Base-by-base conservation (phyloP, 2,888 invertebrate genomes). In the Lissonota sp. region DNA sequence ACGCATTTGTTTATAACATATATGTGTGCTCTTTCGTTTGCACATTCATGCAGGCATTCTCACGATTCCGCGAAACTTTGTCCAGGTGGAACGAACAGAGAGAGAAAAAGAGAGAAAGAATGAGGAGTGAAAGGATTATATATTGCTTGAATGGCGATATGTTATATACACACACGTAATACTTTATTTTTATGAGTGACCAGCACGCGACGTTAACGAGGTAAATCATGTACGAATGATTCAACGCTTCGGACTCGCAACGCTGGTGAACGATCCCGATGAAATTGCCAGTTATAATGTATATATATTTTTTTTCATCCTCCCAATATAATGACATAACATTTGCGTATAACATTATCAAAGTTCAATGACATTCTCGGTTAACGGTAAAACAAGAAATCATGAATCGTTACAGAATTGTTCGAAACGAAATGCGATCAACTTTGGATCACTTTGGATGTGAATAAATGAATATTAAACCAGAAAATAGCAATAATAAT, bases 51-150 rank as follows among this genome's bases (percentile, higher is more conserved):
- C 55, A 74, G 51, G 70, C 60, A 75, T 79, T 82, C 81, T 82
- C 75, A 72, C 79, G 74, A 82, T 71, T 79, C 79, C 74, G 60
- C 62, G 66, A 74, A 74, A 70, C 55, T 79, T 57, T 69, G 62
- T 53, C 74, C 81, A 82, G 74, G 66, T 79, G 74, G 74, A 82
- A 75, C 81, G 62, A 26, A 37, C 4, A 5, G 7, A n/a, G 14
- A 3, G 53, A 3, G 7, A 14, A 49, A n/a, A 4, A 26, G n/a
- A 16, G n/a, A 46, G 46, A 12, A 12, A 66, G 26, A 57, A 8
- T 58, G 44, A 73, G 26, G 79, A 80, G 81, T 75, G 81, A 82
- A 82, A 79, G 79, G 79, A 79, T 81, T 74, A 57, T 72, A 63
- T 69, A 63, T 76, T 67, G 57, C 71, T 62, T 55, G 67, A 75